These are phyloP conservation scores for Trichechus manatus DNA, from an alignment of 2,113 vertebrate genomes.

Conservation along the genomic window DNA sequence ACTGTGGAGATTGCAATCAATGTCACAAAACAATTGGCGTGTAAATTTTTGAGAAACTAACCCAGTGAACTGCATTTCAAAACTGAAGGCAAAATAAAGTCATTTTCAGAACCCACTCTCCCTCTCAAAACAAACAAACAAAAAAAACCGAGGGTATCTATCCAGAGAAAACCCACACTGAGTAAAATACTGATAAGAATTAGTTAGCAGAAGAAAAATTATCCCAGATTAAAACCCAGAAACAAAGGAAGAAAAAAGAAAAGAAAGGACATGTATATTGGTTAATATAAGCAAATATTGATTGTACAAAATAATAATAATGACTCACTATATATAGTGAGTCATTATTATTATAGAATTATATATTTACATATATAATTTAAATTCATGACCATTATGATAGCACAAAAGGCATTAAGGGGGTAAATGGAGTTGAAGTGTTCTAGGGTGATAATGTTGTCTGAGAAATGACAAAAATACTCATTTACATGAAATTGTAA, in stretches of 20 bases:
- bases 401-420: not conserved
- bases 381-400: not conserved
- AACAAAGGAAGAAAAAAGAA: slow-evolving; percentile 7
- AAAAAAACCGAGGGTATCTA: not conserved
- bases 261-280: not conserved
- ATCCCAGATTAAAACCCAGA: not conserved
- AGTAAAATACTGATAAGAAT: not conserved
- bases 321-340: not conserved
- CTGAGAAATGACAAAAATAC: not conserved
- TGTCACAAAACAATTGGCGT: too few relatives aligned
- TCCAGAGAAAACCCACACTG: slow-evolving; percentile 14
- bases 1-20: too few relatives aligned
- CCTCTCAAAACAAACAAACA: not conserved
- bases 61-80: not conserved
- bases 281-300: not conserved
- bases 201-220: not conserved
- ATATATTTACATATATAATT: too few relatives aligned
- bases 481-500: not conserved
- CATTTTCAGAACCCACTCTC: not conserved
- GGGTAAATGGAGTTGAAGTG: not conserved
- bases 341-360: too few relatives aligned
- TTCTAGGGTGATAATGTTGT: not conserved
- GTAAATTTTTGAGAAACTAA: too few relatives aligned
- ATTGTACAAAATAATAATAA: not conserved
- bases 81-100: slow-evolving; percentile 12